These are phyloP conservation scores for Brachyalestes nurse DNA, from an alignment of 2,797 vertebrate species.

Conservation along the genomic window DNA sequence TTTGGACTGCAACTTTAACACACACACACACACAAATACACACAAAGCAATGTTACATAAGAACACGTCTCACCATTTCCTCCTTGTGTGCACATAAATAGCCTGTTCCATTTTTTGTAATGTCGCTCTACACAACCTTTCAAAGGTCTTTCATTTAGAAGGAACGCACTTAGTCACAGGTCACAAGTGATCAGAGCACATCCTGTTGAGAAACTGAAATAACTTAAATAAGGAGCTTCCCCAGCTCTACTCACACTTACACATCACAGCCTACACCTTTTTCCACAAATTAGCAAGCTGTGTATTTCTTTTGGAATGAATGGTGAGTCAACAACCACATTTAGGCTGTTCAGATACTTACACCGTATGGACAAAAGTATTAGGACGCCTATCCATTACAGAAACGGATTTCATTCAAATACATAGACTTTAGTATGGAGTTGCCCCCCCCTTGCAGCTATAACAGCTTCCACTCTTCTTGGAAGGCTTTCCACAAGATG, in stretches of 20 bases:
- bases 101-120: background rate
- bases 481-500: too few relatives aligned
- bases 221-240: background rate
- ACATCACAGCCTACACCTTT: conserved; percentile 6
- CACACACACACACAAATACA: background rate
- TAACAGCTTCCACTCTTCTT: too few relatives aligned
- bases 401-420: too few relatives aligned
- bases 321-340: background rate
- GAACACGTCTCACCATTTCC: background rate
- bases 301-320: background rate
- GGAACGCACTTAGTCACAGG: background rate
- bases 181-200: conserved; percentile 9
- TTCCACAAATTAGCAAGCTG: background rate
- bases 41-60: background rate
- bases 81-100: background rate
- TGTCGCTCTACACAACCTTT: background rate
- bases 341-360: background rate
- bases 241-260: background rate
- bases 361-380: too few relatives aligned
- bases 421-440: too few relatives aligned
- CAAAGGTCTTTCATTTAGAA: background rate
- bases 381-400: too few relatives aligned
- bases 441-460: too few relatives aligned
- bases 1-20: background rate
- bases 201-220: background rate